phyloP scores from a whole-genome alignment of 1,140 invertebrate genomes.

The Pentalonia nigronervosa region DNA sequence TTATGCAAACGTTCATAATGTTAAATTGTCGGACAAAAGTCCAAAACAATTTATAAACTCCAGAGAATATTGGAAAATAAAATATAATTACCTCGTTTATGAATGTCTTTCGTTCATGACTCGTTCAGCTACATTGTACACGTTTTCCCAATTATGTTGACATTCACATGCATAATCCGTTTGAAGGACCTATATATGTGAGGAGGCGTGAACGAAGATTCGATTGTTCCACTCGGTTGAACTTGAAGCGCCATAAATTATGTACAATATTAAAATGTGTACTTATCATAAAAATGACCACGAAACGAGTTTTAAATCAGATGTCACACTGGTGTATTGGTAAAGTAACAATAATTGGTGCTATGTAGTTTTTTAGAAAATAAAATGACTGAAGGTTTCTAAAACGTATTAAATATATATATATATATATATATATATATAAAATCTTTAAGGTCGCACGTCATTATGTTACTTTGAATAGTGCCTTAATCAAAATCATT shows the following conservation, averaged over 20 bases:
- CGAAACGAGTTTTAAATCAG: neutral
- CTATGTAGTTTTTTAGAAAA: neutral
- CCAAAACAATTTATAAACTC: neutral
- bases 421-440: neutral
- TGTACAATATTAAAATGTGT: neutral
- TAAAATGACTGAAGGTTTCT: neutral
- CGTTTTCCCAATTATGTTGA: slow-evolving; percentile 1
- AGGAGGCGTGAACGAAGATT: neutral
- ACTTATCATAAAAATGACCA: neutral
- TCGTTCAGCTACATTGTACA: neutral
- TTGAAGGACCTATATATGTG: neutral
- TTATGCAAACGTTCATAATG: too few relatives aligned
- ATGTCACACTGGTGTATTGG: neutral
- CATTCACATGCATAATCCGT: neutral
- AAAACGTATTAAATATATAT: neutral
- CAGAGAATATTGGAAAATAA: neutral
- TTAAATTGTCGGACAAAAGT: neutral
- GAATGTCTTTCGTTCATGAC: neutral
- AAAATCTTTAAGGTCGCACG: neutral
- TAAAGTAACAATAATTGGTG: slow-evolving; percentile 1
- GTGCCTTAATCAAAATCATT: neutral
- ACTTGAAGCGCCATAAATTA: slow-evolving; percentile 15
- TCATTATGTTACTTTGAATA: slow-evolving; percentile 5
- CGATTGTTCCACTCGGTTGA: slow-evolving; percentile 7
- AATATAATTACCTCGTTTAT: neutral